Conservation (phyloP, 2,888 invertebrate species). For the Troides helena region DNA sequence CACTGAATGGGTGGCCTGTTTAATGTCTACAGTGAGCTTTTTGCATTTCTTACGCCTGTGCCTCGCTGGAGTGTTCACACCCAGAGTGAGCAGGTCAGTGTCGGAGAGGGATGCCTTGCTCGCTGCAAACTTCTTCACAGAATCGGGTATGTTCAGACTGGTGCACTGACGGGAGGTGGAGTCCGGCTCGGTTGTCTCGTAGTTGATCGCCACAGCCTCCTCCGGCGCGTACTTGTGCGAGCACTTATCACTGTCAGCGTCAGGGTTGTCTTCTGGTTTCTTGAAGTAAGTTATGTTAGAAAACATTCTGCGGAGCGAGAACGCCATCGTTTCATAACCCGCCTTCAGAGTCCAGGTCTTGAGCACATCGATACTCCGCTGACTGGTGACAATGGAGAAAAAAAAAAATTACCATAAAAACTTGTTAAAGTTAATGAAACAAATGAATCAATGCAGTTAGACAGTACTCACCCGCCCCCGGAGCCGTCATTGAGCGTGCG, state of each 20-base stretch:
- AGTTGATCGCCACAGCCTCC: constrained; percentile 42
- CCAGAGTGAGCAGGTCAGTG: constrained; percentile 54
- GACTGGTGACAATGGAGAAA: constrained; percentile 14
- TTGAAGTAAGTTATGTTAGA: constrained; percentile 71
- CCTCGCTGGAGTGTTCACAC: constrained; percentile 38
- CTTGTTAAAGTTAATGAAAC: constrained; percentile 10
- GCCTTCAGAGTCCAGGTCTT: not conserved
- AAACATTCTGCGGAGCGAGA: constrained; percentile 68
- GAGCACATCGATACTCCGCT: constrained; percentile 1
- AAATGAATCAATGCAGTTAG: constrained; percentile 1
- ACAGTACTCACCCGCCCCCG: constrained; percentile 4
- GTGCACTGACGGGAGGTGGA: constrained; percentile 55
- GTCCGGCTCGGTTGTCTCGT: constrained; percentile 57
- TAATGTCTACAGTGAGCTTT: constrained; percentile 62
- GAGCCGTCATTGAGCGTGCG: constrained; percentile 1
- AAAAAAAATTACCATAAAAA: constrained; percentile 3
- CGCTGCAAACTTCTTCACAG: constrained; percentile 48
- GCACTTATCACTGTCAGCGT: constrained; percentile 28
- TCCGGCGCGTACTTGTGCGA: constrained; percentile 36
- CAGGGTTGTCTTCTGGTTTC: constrained; percentile 50
- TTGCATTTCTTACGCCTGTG: constrained; percentile 49
- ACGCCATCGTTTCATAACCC: constrained; percentile 57
- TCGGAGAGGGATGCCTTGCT: constrained; percentile 67
- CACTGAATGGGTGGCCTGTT: constrained; percentile 59
- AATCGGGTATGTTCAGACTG: constrained; percentile 51